Base-by-base conservation (phyloP, 2,113 vertebrate species). In the Centropristis striata region DNA sequence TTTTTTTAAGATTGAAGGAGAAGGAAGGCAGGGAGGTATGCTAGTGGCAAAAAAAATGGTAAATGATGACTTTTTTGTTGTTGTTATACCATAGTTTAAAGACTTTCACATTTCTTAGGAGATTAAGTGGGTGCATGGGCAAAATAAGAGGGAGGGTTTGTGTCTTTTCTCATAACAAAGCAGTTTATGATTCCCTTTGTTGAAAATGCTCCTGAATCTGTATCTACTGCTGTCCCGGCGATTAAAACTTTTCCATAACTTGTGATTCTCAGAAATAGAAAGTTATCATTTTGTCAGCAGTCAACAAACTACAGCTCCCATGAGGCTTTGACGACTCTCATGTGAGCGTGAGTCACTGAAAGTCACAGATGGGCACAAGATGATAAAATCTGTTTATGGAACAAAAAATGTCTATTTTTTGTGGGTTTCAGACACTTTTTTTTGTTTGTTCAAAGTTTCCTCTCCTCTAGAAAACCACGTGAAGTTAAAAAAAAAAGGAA, bases 311-410 rank as follows among this genome's bases (percentile, higher is more conserved):
- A 14, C 9, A 37, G 57, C 27, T 25, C 37, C 55, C 39, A 28
- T 10, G 16, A 21, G 23, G 13, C 25, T 54, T 4, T n/a, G 60
- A n/a, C 32, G 20, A 32, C 61, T 16, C 51, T 50, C 27, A 1
- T 15, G 59, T 57, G 50, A 64, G 11, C 15, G 28, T 68, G 55
- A 81, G 10, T 68, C 63, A 75, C 7, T 5, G 41, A 42, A 23
- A 32, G 16, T 42, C 27, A 49, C 68, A 77, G 54, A 76, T 61
- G 23, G 46, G 11, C 11, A 5, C 41, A 1, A 53, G 65, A 37
- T 32, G 16, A 59, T 21, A n/a, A 23, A 51, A 18, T 41, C 23
- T 14, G 8, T 42, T 8, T 49, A 21, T 20, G 18, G 0, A 58
- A 25, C 25, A 36, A 36, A 65, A 32, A 39, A 12, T 12, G 25